Evolutionary conservation across 2,797 vertebrate species (phyloP).

Genomic region (Ptychadena robeensis): DNA sequence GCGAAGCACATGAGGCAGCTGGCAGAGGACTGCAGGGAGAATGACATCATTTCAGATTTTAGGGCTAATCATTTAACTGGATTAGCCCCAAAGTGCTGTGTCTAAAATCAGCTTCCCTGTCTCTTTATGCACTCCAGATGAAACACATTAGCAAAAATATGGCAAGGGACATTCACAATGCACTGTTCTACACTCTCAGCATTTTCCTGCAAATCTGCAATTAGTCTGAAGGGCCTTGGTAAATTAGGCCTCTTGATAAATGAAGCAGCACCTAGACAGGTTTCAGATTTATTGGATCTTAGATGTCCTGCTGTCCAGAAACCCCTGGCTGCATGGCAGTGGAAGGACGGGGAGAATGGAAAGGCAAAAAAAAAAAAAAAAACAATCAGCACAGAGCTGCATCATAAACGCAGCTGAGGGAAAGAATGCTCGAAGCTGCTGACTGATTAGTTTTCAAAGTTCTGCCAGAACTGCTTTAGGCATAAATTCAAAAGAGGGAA

Average conservation of each 20-base stretch:
- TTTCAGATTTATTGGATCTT: constrained; percentile 85
- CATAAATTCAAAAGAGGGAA: constrained; percentile 60
- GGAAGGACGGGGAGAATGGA: constrained; percentile 64
- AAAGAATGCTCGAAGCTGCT: constrained; percentile 58
- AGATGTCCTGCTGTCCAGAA: constrained; percentile 79
- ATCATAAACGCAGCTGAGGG: constrained; percentile 61
- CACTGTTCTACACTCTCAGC: constrained; percentile 95
- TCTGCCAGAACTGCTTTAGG: constrained; percentile 65
- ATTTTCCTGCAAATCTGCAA: constrained; percentile 98
- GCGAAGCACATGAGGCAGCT: constrained; percentile 79
- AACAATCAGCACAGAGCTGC: constrained; percentile 63
- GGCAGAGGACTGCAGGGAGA: constrained; percentile 80
- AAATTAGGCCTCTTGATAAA: constrained; percentile 99
- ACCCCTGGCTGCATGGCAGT: constrained; percentile 70
- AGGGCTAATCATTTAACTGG: constrained; percentile 87
- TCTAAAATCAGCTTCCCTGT: constrained; percentile 84
- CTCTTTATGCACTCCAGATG: constrained; percentile 95
- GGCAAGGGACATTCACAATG: constrained; percentile 90
- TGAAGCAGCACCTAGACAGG: constrained; percentile 93
- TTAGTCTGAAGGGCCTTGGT: constrained; percentile 99
- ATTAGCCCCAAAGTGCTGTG: constrained; percentile 84
- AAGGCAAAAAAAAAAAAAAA: constrained; percentile 63
- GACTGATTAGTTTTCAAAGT: constrained; percentile 64
- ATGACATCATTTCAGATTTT: constrained; percentile 85
- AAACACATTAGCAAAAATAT: constrained; percentile 96